These are phyloP conservation scores for Choristoneura fumiferana DNA, from an alignment of 1,140 invertebrate genomes.

Conservation along the genomic window DNA sequence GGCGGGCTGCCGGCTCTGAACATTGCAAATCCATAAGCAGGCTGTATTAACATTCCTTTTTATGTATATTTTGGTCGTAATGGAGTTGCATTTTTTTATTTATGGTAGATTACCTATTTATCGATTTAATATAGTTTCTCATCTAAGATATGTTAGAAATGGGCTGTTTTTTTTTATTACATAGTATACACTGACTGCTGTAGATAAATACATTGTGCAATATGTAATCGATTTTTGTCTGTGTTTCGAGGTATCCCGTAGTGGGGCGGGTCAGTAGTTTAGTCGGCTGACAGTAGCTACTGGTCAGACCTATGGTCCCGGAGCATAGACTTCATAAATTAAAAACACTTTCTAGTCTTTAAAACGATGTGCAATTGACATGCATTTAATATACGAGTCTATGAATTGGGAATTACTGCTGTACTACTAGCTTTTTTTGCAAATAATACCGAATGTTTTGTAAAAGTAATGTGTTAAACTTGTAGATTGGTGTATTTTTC, in stretches of 20 bases:
- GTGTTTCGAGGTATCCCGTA: slow-evolving; percentile 38
- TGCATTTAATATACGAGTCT: slow-evolving; percentile 28
- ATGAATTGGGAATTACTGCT: slow-evolving; percentile 36
- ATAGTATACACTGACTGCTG: slow-evolving; percentile 48
- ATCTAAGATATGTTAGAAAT: slow-evolving; percentile 54
- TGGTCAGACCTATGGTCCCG: slow-evolving; percentile 16
- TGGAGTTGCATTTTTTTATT: slow-evolving; percentile 44
- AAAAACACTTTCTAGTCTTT: not conserved
- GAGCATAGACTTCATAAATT: slow-evolving; percentile 21
- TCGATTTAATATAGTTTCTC: slow-evolving; percentile 44
- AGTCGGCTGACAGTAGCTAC: slow-evolving; percentile 15
- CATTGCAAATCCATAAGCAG: slow-evolving; percentile 17
- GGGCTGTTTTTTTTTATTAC: slow-evolving; percentile 58
- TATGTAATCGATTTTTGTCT: slow-evolving; percentile 49
- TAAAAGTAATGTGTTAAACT: slow-evolving; percentile 34
- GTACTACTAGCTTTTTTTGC: slow-evolving; percentile 47
- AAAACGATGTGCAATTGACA: not conserved
- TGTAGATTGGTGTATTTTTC: slow-evolving; percentile 21
- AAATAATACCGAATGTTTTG: slow-evolving; percentile 53
- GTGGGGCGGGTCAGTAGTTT: slow-evolving; percentile 33
- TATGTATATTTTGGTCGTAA: slow-evolving; percentile 57
- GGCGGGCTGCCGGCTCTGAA: not conserved
- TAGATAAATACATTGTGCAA: slow-evolving; percentile 61
- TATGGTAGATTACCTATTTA: slow-evolving; percentile 51
- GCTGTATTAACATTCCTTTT: slow-evolving; percentile 56